Conservation (phyloP, 2,888 invertebrate genomes). For the Epiblema foenella region DNA sequence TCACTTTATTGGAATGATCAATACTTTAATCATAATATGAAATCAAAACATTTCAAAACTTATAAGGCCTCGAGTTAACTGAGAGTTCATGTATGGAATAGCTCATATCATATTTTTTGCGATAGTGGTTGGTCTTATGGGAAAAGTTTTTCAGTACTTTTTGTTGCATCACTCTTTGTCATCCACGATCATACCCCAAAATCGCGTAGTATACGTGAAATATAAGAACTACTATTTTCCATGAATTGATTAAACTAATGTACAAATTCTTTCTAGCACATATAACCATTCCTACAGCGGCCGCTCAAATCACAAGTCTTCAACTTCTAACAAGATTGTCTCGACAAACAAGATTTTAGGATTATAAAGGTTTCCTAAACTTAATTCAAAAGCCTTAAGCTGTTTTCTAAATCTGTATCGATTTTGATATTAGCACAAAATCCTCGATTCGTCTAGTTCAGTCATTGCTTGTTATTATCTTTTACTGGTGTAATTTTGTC, state of each 20-base stretch:
- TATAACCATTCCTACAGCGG: neutral
- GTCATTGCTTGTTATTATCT: slow-evolving; percentile 65
- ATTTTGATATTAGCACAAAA: slow-evolving; percentile 51
- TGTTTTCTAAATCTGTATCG: slow-evolving; percentile 50
- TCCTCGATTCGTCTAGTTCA: slow-evolving; percentile 6
- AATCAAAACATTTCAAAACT: no score
- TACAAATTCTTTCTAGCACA: neutral
- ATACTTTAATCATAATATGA: no score
- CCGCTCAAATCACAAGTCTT: slow-evolving; percentile 14
- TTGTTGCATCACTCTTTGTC: no score
- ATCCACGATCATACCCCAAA: no score
- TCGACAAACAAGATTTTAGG: slow-evolving; percentile 32
- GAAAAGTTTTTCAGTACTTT: no score
- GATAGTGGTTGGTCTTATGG: no score
- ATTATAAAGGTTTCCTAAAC: slow-evolving; percentile 36
- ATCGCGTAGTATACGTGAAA: no score
- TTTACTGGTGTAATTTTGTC: slow-evolving; percentile 68
- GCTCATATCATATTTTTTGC: no score
- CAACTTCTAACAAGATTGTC: slow-evolving; percentile 42
- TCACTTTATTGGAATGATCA: no score
- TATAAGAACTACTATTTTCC: no score
- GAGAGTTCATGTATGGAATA: no score
- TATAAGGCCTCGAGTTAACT: no score
- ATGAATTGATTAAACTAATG: neutral
- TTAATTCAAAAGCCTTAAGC: slow-evolving; percentile 39